A percentile compares a stretch with the other conserved stretches of the same genome.
Evolutionary conservation across 2,113 vertebrate species (phyloP).

Genomic region (Osmerus mordax): DNA sequence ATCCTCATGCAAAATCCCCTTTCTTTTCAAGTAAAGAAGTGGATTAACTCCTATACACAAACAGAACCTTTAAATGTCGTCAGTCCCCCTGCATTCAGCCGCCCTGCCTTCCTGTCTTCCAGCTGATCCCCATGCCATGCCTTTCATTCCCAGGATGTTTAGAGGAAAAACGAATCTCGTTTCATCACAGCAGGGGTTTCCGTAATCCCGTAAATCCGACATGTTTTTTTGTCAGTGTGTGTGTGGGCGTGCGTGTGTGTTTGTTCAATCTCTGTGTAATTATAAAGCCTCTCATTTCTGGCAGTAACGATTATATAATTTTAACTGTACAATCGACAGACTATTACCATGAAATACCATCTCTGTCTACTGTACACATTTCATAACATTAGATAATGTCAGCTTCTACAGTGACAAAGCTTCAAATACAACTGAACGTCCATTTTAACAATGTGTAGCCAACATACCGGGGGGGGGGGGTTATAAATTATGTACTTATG

Average conservation of each 20-base stretch:
- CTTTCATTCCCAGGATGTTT: conserved; percentile 34
- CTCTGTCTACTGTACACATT: too few species aligned
- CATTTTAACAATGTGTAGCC: neutral
- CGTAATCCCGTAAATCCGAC: conserved; percentile 45
- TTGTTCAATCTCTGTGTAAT: neutral
- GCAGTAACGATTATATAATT: too few species aligned
- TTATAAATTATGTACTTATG: neutral
- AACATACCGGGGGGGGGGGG: neutral
- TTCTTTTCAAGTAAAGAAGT: conserved; percentile 49
- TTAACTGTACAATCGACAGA: too few species aligned
- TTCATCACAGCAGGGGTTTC: conserved; percentile 54
- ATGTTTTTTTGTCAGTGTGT: conserved; percentile 24
- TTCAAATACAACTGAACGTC: neutral
- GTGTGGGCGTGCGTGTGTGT: conserved; percentile 18
- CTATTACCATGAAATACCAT: too few species aligned
- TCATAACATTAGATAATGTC: too few species aligned
- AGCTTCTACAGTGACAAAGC: too few species aligned
- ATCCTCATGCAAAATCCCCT: conserved; percentile 35
- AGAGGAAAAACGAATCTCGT: conserved; percentile 42
- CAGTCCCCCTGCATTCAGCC: conserved; percentile 12
- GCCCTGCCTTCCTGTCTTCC: conserved; percentile 20
- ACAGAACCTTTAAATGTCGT: conserved; percentile 47
- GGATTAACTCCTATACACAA: conserved; percentile 55
- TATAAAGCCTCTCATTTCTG: too few species aligned
- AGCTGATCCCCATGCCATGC: conserved; percentile 26